Conservation (phyloP, 2,113 vertebrate genomes). For the Myotis yumanensis region DNA sequence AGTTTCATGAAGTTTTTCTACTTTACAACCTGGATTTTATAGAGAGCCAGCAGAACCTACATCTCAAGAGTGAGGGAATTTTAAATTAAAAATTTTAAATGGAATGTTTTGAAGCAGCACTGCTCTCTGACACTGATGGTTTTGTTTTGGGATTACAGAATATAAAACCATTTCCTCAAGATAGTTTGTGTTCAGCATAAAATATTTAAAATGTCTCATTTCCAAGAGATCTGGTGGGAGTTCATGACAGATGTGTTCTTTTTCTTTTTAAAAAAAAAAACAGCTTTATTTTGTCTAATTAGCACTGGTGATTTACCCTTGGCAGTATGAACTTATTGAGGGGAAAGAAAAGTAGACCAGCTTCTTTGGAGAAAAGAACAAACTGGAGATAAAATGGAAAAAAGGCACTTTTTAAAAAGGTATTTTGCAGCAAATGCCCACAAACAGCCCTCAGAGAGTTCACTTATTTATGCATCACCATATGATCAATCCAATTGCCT, state of each 20-base stretch:
- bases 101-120: constrained; percentile 59
- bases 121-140: constrained; percentile 72
- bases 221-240: constrained; percentile 86
- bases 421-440: constrained; percentile 78
- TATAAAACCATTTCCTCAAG: constrained; percentile 84
- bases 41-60: constrained; percentile 42
- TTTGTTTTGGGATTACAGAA: constrained; percentile 84
- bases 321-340: constrained; percentile 81
- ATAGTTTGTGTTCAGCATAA: constrained; percentile 85
- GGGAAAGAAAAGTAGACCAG: constrained; percentile 77
- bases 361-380: constrained; percentile 77
- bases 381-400: constrained; percentile 24
- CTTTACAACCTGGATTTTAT: constrained; percentile 51
- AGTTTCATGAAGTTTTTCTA: constrained; percentile 39
- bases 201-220: constrained; percentile 88
- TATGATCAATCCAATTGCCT: constrained; percentile 79
- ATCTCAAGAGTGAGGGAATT: constrained; percentile 60
- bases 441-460: constrained; percentile 75
- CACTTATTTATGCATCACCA: constrained; percentile 80
- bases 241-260: constrained; percentile 84
- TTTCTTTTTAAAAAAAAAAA: constrained; percentile 54
- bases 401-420: constrained; percentile 45
- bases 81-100: constrained; percentile 70
- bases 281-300: constrained; percentile 84
- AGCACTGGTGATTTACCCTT: constrained; percentile 82